A percentile compares a stretch with the other conserved stretches of the same genome.
Evolutionary conservation across 1,140 invertebrate species (phyloP).

Genomic region (Diuraphis noxia): DNA sequence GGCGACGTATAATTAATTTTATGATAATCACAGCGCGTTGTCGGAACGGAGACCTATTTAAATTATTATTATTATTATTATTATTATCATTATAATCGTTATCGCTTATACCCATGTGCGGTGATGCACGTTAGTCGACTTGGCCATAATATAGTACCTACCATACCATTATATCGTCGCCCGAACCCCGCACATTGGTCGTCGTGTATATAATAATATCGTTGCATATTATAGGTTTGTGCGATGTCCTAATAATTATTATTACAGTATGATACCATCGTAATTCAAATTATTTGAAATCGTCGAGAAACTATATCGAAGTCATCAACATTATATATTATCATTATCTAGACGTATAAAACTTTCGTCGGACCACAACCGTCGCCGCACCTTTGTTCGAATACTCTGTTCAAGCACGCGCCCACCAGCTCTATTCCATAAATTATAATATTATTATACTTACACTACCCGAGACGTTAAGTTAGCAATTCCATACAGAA

Average conservation of each 20-base stretch:
- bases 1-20: constrained; percentile 25
- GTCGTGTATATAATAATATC: not conserved
- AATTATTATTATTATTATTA: constrained; percentile 11
- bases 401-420: too few species aligned
- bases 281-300: not conserved
- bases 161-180: not conserved
- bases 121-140: not conserved
- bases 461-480: not conserved
- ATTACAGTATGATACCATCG: not conserved
- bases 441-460: not conserved
- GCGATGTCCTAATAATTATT: not conserved
- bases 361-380: not conserved
- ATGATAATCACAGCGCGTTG: constrained; percentile 9
- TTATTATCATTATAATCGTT: not conserved
- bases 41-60: not conserved
- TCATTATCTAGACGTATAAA: too few species aligned
- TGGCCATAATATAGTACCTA: not conserved
- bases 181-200: too few species aligned
- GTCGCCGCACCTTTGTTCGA: not conserved
- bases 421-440: not conserved
- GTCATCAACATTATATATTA: not conserved
- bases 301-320: not conserved
- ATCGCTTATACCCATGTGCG: not conserved
- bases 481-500: not conserved
- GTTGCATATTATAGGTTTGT: not conserved